Evolutionary conservation across 2,113 vertebrate species (phyloP).

Genomic region (Eolophus roseicapilla): DNA sequence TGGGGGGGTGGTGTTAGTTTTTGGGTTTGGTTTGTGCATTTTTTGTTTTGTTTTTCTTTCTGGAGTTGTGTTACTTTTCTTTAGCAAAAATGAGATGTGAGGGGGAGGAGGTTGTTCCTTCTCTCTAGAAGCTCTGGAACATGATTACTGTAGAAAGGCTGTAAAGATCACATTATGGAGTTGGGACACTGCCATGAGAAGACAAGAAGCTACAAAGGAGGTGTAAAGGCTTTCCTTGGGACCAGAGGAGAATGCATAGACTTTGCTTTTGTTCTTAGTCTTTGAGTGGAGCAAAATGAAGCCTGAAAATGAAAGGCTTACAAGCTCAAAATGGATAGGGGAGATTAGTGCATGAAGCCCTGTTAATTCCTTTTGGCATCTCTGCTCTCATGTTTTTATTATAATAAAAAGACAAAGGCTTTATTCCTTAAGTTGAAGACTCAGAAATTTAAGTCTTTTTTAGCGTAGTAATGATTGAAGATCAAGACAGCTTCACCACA

Average conservation of each 20-base stretch:
- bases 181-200: neutral
- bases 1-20: fast-evolving
- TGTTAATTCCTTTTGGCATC: neutral
- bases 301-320: neutral
- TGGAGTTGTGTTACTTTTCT: neutral
- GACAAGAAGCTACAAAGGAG: neutral
- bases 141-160: neutral
- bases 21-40: neutral
- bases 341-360: neutral
- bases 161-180: neutral
- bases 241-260: neutral
- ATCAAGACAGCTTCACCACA: neutral
- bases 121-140: neutral
- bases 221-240: neutral
- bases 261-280: neutral
- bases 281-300: neutral
- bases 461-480: neutral
- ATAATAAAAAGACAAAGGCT: neutral
- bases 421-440: neutral
- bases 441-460: neutral
- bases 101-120: neutral
- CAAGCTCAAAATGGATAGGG: neutral
- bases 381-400: neutral
- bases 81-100: neutral
- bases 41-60: neutral